Percentiles rank a stretch among this genome's conserved stretches.
phyloP scores from a whole-genome alignment of 2,797 vertebrate genomes.

The Eulemur mongoz region DNA sequence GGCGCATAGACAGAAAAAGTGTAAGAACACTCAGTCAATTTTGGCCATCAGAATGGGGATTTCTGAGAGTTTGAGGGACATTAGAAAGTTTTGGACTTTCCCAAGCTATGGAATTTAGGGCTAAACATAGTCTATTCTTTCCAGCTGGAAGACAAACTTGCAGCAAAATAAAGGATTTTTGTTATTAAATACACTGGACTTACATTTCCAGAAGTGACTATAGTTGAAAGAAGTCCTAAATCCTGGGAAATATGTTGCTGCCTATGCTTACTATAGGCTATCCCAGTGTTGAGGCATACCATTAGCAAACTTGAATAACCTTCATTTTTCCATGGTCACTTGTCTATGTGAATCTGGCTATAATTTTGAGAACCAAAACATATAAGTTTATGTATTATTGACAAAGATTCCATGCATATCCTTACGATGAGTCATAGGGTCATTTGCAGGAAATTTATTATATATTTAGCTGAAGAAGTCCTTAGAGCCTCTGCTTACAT shows the following conservation, averaged over 20 bases:
- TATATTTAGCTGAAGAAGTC: not conserved
- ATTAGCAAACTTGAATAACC: not conserved
- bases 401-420: not conserved
- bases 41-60: not conserved
- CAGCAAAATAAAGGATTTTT: not conserved
- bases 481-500: not conserved
- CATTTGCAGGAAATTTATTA: not conserved
- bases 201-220: not conserved
- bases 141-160: not conserved
- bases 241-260: not conserved
- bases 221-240: not conserved
- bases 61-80: not conserved
- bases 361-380: not conserved
- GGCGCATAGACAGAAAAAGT: not conserved
- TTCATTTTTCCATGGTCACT: not conserved
- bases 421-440: not conserved
- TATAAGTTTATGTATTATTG: not conserved
- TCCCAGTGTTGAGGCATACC: not conserved
- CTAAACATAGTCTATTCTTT: not conserved
- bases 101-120: not conserved
- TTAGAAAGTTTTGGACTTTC: not conserved
- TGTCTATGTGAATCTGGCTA: not conserved
- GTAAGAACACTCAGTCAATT: not conserved
- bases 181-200: not conserved
- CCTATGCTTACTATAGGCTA: fast-evolving